These are phyloP conservation scores for Plotosus lineatus DNA, from an alignment of 2,113 vertebrate species.

Conservation along the genomic window DNA sequence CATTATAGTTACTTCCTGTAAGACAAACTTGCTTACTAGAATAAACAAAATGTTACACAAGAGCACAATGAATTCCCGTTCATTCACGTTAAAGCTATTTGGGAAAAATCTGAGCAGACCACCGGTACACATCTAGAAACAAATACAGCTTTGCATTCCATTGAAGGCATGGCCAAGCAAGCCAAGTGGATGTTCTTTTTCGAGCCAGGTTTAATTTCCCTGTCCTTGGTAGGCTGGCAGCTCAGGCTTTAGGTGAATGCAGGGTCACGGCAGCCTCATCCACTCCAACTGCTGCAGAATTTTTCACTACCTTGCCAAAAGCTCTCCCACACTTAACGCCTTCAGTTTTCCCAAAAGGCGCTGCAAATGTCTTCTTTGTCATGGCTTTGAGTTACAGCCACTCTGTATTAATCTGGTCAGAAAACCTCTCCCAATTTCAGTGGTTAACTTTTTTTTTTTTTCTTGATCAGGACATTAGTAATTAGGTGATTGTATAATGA, in stretches of 20 bases:
- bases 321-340: constrained; percentile 4
- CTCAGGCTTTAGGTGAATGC: constrained; percentile 35
- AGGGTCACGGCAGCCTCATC: constrained; percentile 37
- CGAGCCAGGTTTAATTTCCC: constrained; percentile 39
- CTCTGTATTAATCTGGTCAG: neutral
- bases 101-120: constrained; percentile 8
- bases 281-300: constrained; percentile 7
- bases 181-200: constrained; percentile 48
- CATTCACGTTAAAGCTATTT: constrained; percentile 28
- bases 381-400: neutral
- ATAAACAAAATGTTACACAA: constrained; percentile 37
- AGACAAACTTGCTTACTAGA: neutral
- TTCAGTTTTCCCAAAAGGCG: neutral
- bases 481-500: neutral
- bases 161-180: constrained; percentile 52
- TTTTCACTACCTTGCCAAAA: neutral
- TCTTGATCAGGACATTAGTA: neutral
- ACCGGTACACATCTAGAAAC: constrained; percentile 8
- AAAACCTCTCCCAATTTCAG: neutral
- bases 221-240: constrained; percentile 49
- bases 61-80: neutral
- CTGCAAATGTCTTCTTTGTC: neutral
- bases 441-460: neutral
- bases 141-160: constrained; percentile 51
- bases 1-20: constrained; percentile 4